phyloP scores from a whole-genome alignment of 2,888 invertebrate genomes.

The Drosophila kuntzei region DNA sequence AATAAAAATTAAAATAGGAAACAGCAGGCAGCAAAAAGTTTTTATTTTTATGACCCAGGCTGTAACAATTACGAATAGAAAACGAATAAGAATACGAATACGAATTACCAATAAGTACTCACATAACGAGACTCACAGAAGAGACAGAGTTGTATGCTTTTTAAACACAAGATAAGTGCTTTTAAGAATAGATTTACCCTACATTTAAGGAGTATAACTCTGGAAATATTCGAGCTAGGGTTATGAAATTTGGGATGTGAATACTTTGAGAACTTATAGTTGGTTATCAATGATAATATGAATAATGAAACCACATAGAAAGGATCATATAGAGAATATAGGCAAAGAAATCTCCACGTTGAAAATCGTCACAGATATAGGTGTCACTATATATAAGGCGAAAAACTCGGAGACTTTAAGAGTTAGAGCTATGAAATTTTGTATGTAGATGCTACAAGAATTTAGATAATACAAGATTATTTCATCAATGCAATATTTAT shows the following conservation, averaged over 20 bases:
- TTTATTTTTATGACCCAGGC: conserved; percentile 59
- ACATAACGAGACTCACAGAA: conserved; percentile 6
- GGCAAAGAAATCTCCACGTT: neutral
- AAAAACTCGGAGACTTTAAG: no score
- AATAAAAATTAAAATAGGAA: conserved; percentile 75
- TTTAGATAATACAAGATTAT: neutral
- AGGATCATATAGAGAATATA: neutral
- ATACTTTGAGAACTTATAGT: neutral
- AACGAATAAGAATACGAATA: conserved; percentile 25
- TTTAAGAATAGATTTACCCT: neutral
- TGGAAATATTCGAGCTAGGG: neutral
- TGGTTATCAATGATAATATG: neutral
- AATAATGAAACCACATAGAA: neutral
- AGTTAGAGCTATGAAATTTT: no score
- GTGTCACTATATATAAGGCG: no score
- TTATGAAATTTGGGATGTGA: neutral
- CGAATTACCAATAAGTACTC: conserved; percentile 18
- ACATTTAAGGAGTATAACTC: neutral
- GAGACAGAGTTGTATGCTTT: neutral
- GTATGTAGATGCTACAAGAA: no score
- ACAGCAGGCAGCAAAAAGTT: conserved; percentile 64
- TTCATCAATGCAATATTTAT: neutral
- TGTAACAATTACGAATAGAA: conserved; percentile 58
- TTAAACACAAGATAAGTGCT: neutral
- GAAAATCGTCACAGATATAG: no score